These are phyloP conservation scores for Coregonus ussuriensis DNA, from an alignment of 2,797 vertebrate species.

Conservation along the genomic window DNA sequence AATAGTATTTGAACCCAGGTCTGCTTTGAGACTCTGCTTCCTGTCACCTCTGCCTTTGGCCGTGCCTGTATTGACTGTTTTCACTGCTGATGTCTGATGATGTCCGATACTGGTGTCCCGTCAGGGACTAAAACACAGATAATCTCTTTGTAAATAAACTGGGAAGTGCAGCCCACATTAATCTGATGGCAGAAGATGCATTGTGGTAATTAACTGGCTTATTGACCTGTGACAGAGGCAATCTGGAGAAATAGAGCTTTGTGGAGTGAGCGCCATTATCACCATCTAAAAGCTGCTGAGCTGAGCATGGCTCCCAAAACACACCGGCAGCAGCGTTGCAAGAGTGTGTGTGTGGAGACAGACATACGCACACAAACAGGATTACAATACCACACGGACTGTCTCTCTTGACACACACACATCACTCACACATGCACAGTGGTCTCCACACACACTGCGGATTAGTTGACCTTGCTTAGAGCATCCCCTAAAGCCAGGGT, in stretches of 20 bases:
- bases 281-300: slow-evolving; percentile 34
- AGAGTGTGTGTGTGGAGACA: too few relatives aligned
- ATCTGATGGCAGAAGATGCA: slow-evolving; percentile 66
- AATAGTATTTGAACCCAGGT: background rate
- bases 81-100: slow-evolving; percentile 13
- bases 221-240: slow-evolving; percentile 68
- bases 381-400: background rate
- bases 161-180: slow-evolving; percentile 35
- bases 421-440: background rate
- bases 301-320: slow-evolving; percentile 18
- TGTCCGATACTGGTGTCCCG: slow-evolving; percentile 3
- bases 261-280: slow-evolving; percentile 13
- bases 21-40: background rate
- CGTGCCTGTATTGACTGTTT: background rate
- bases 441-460: background rate
- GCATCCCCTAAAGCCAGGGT: background rate
- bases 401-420: slow-evolving; percentile 1
- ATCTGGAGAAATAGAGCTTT: slow-evolving; percentile 48
- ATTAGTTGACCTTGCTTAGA: background rate
- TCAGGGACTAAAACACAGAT: slow-evolving; percentile 37
- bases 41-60: background rate
- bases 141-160: slow-evolving; percentile 51
- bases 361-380: background rate
- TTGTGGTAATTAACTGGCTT: slow-evolving; percentile 70
- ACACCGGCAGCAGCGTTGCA: background rate